Evolutionary conservation across 2,797 vertebrate species (phyloP).

Genomic region (Tapirus indicus): DNA sequence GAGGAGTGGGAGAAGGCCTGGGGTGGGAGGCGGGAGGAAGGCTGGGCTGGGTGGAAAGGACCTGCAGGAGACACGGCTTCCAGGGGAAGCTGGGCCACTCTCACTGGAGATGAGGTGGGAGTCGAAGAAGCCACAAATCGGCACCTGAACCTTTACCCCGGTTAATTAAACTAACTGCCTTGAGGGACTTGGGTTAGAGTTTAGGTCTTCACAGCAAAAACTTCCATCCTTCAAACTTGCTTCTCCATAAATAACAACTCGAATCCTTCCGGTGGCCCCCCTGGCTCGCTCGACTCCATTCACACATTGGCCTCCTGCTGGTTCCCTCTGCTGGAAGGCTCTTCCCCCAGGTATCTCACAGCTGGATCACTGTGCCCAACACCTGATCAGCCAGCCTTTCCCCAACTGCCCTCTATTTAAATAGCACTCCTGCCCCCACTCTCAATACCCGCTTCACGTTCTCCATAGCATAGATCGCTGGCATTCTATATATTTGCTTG

Average conservation of each 20-base stretch:
- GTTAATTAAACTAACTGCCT: neutral
- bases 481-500: neutral
- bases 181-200: neutral
- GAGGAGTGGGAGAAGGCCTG: neutral
- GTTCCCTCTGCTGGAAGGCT: neutral
- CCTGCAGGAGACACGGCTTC: neutral
- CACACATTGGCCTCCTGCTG: neutral
- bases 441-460: neutral
- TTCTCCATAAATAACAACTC: neutral
- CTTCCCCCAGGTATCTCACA: neutral
- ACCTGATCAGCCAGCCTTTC: neutral
- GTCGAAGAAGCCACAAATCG: neutral
- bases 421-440: neutral
- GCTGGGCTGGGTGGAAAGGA: neutral
- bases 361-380: no score
- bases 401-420: neutral
- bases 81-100: neutral
- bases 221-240: neutral
- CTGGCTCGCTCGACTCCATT: fast-evolving
- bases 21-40: neutral
- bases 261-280: neutral
- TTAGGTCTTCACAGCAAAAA: neutral
- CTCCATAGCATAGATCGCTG: neutral
- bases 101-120: neutral
- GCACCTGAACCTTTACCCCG: neutral